phyloP scores from a whole-genome alignment of 2,113 vertebrate genomes.

The Ailurus styani region DNA sequence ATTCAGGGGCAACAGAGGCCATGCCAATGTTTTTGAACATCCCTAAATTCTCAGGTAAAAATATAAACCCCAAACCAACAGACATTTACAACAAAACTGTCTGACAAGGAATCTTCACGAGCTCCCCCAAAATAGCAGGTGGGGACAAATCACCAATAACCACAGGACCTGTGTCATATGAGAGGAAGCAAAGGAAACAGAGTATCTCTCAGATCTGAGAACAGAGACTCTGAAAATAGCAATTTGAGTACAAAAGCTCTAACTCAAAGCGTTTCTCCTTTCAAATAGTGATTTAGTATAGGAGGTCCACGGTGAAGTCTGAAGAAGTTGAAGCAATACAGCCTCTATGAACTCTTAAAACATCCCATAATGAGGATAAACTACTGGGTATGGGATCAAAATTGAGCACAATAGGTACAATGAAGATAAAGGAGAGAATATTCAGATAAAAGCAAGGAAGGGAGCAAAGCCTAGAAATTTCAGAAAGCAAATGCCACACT shows the following conservation, averaged over 20 bases:
- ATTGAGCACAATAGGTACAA: neutral
- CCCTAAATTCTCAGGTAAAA: neutral
- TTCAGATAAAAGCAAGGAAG: neutral
- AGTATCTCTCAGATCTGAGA: neutral
- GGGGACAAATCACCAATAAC: neutral
- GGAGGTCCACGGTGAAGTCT: neutral
- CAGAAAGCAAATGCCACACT: constrained; percentile 10
- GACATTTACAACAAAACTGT: constrained; percentile 5
- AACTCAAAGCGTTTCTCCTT: neutral
- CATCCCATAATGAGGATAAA: neutral
- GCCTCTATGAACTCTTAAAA: neutral
- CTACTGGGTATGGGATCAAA: neutral
- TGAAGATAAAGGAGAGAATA: neutral
- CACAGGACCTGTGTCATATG: neutral
- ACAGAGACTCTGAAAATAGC: neutral
- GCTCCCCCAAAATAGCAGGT: neutral
- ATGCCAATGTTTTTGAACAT: neutral
- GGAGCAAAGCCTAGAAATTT: neutral
- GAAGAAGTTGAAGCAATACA: neutral
- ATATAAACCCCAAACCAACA: neutral
- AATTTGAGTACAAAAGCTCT: neutral
- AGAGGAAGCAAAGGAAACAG: neutral
- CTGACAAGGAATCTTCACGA: neutral
- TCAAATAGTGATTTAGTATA: neutral
- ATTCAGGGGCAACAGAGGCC: neutral